Conservation (phyloP, 1,140 invertebrate genomes). For the Dendrolimus kikuchii region DNA sequence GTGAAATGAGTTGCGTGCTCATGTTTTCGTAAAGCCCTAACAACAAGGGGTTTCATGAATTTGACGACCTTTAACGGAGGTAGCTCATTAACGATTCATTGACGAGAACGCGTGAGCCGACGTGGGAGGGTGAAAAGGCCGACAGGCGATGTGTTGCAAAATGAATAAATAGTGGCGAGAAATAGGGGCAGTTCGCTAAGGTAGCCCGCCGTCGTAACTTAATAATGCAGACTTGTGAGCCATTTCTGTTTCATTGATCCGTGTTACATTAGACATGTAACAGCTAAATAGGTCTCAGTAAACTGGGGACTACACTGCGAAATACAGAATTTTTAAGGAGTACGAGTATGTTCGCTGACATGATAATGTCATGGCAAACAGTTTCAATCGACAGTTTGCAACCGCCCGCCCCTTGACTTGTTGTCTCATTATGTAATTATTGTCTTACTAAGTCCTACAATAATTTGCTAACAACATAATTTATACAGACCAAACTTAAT, state of each 20-base stretch:
- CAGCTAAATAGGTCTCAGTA: slow-evolving; percentile 19
- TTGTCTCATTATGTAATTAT: slow-evolving; percentile 23
- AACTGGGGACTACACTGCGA: slow-evolving; percentile 36
- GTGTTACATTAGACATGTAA: not conserved
- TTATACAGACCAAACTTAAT: not conserved
- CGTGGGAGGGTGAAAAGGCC: slow-evolving; percentile 52
- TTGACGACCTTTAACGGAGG: slow-evolving; percentile 61
- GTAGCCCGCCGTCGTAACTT: slow-evolving; percentile 44
- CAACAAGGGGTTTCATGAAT: slow-evolving; percentile 41
- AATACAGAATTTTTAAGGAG: slow-evolving; percentile 50
- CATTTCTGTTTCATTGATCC: slow-evolving; percentile 20
- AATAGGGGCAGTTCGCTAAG: slow-evolving; percentile 65
- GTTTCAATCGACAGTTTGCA: slow-evolving; percentile 59
- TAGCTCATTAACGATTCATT: slow-evolving; percentile 58
- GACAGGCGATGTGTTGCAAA: slow-evolving; percentile 66
- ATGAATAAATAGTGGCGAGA: slow-evolving; percentile 69
- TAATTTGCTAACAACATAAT: not conserved
- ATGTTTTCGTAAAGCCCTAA: slow-evolving; percentile 44
- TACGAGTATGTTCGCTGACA: slow-evolving; percentile 45
- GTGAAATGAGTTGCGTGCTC: slow-evolving; percentile 32
- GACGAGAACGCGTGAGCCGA: slow-evolving; percentile 40
- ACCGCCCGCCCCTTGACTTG: slow-evolving; percentile 33
- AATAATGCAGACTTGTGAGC: slow-evolving; percentile 48
- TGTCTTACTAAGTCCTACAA: slow-evolving; percentile 3
- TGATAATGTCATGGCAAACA: slow-evolving; percentile 62